Evolutionary conservation across 2,113 vertebrate genomes (phyloP).

Genomic region (Atrichornis clamosus): DNA sequence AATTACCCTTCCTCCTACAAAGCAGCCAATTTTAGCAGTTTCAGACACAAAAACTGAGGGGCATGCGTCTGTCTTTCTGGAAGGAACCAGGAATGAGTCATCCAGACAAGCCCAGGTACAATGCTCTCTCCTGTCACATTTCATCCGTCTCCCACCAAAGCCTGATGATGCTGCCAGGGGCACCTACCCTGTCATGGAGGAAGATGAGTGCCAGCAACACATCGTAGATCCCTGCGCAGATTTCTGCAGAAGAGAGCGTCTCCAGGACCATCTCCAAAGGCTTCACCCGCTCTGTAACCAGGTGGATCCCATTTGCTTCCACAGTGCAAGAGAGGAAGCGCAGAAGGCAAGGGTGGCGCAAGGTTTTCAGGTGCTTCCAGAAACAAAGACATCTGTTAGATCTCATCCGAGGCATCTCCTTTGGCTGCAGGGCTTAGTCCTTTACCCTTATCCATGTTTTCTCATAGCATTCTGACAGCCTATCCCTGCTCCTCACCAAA

Average conservation of each 20-base stretch:
- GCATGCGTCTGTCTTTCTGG: neutral
- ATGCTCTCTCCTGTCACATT: accelerated
- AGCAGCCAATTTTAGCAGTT: neutral
- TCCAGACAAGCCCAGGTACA: neutral
- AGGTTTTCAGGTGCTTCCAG: constrained; percentile 92
- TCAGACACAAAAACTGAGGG: neutral
- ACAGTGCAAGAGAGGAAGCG: constrained; percentile 93
- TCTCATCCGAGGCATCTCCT: neutral
- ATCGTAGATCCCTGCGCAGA: constrained; percentile 94
- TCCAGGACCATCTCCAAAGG: constrained; percentile 84
- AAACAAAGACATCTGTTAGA: neutral
- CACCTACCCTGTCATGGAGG: constrained; percentile 90
- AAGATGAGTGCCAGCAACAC: constrained; percentile 89
- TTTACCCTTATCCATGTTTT: neutral
- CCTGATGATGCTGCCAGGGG: neutral
- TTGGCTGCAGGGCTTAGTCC: neutral
- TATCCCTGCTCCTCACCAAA: neutral
- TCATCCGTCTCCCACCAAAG: neutral
- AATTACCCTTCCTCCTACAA: neutral
- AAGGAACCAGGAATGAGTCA: neutral
- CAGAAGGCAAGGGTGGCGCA: constrained; percentile 92
- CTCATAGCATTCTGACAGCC: neutral
- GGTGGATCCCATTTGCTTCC: constrained; percentile 87
- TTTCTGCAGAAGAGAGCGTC: constrained; percentile 83
- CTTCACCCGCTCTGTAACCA: constrained; percentile 91